Evolutionary conservation across 35 echinoderm and acorn worm genomes (phyloP).

Genomic region (Anneissia japonica): DNA sequence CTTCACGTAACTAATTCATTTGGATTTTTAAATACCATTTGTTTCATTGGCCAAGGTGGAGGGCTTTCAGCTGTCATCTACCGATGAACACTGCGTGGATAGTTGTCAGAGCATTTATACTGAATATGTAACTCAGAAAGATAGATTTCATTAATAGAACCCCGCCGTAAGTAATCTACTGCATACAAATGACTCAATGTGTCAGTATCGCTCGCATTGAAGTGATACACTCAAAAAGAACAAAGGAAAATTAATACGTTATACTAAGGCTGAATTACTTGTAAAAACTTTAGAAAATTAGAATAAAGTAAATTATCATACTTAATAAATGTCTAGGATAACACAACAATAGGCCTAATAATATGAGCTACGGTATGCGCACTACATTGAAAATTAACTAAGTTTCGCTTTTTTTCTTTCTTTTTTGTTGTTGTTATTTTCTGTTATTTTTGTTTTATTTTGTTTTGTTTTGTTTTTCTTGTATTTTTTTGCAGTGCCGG

Average conservation of each 20-base stretch:
- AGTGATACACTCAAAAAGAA: neutral
- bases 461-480: neutral
- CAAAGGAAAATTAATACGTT: neutral
- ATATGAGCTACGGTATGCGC: no score
- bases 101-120: no score
- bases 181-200: neutral
- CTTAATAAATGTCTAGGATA: no score
- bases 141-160: neutral
- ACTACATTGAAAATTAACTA: neutral
- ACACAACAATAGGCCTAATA: no score
- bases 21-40: no score
- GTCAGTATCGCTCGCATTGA: neutral
- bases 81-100: no score
- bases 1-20: no score
- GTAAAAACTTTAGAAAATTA: no score
- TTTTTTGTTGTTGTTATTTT: neutral
- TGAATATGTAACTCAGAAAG: neutral
- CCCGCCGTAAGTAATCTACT: neutral
- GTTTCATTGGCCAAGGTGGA: no score
- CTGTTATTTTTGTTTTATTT: neutral
- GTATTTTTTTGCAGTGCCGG: constrained; percentile 69
- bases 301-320: no score
- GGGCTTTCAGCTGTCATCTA: no score
- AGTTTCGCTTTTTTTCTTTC: neutral
- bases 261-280: no score